Evolutionary conservation across 2,888 invertebrate species (phyloP), one percentile per base, ranked within the genome.

Genomic region (Xanthia icteritia): DNA sequence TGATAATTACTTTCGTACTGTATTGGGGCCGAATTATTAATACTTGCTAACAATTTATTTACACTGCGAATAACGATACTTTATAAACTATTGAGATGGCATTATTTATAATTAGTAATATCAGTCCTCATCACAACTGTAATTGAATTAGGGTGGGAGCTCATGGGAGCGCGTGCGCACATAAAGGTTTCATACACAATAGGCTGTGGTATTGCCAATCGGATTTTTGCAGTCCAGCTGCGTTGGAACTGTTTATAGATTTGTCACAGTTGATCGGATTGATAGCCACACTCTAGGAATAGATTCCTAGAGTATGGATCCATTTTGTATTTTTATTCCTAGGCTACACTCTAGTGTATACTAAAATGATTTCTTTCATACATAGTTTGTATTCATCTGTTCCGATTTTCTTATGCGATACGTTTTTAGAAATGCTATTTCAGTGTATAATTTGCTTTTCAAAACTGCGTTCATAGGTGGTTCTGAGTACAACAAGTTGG

Each of bases 111-210:
- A 90, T 90, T 92, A 92, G 75, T 94, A 94, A 95, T 94, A 95
- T 95, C 95, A 95, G 94, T 95, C 94, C 93, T 91, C 91, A 92
- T 94, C 94, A 94, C 94, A 94, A 94, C 93, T 92, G 91, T 88
- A 86, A 89, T 88, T 77, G 68, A 65, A 76, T 79, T 84, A 82
- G 87, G 81, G 67, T 39, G 61, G 63, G 27, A 73, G 65, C 56
- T 60, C 56, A 66, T n/a, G 56, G 45, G 42, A 58, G 54, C 64
- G 56, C 13, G 23, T 20, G 39, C 60, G 27, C 51, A 42, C 27
- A 60, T 45, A 36, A 1, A 15, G 45, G 45, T 15, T 15, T 0
- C 15, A 15, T 45, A 45, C 27, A 39, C 0, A 36, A 75, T 36
- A 20, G 23, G 5, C 1, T 51, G 31, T 31, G 23, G 6, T 60